phyloP scores from a whole-genome alignment of 2,797 vertebrate genomes.

The Liparis tanakae region DNA sequence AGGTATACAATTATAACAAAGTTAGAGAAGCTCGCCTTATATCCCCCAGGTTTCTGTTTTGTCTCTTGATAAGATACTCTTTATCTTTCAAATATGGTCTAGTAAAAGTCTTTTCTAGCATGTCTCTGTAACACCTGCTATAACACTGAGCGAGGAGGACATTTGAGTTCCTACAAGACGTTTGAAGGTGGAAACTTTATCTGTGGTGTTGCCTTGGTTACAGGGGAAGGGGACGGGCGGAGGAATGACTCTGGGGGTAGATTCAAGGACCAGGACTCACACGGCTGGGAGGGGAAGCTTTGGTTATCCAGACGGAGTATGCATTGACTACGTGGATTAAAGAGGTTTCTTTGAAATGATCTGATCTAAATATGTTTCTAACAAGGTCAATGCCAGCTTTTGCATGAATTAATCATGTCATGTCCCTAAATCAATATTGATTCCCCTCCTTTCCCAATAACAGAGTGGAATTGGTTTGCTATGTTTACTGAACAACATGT shows the following conservation, averaged over 20 bases:
- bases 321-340: conserved; percentile 38
- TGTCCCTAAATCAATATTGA: conserved; percentile 11
- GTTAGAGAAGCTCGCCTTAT: conserved; percentile 99
- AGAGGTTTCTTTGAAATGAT: conserved; percentile 30
- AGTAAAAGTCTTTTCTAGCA: conserved; percentile 90
- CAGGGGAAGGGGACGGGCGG: conserved; percentile 38
- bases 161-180: conserved; percentile 83
- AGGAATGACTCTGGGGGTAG: conserved; percentile 59
- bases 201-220: conserved; percentile 75
- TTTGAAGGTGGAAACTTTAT: conserved; percentile 91
- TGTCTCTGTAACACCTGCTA: conserved; percentile 88
- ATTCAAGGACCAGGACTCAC: conserved; percentile 65
- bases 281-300: conserved; percentile 37
- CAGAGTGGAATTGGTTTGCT: conserved; percentile 27
- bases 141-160: conserved; percentile 95
- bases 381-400: conserved; percentile 5
- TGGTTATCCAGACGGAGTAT: conserved; percentile 43
- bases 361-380: conserved; percentile 8
- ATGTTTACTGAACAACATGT: conserved; percentile 38
- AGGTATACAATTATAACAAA: conserved; percentile 99
- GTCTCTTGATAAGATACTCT: conserved; percentile 90
- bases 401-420: conserved; percentile 6
- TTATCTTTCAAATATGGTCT: conserved; percentile 88
- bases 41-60: conserved; percentile 93
- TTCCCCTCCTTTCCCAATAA: conserved; percentile 29